Evolutionary conservation across 1,140 invertebrate genomes (phyloP).

Genomic region (Battus philenor): DNA sequence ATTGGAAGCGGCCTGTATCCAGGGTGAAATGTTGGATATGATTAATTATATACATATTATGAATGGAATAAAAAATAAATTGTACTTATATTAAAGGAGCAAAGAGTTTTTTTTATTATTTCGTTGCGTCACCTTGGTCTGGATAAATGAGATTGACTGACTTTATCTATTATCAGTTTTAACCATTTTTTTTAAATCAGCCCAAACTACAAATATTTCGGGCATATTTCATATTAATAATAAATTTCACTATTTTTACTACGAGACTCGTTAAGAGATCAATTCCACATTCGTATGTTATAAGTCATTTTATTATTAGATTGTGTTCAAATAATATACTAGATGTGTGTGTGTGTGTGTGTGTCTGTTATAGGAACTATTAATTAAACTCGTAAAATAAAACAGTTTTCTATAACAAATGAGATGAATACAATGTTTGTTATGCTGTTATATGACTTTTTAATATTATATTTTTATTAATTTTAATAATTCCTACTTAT

Average conservation of each 20-base stretch:
- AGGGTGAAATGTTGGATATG: too few species aligned
- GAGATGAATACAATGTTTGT: not conserved
- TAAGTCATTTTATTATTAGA: too few species aligned
- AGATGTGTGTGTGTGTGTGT: not conserved
- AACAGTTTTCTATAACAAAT: constrained; percentile 1
- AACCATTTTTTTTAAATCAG: too few species aligned
- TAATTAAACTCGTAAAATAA: not conserved
- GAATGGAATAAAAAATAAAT: not conserved
- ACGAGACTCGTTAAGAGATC: constrained; percentile 13
- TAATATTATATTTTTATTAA: not conserved
- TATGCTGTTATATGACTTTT: not conserved
- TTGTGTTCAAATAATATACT: not conserved
- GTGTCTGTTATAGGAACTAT: constrained; percentile 7
- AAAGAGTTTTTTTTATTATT: not conserved
- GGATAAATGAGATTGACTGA: too few species aligned
- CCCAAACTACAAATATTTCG: not conserved
- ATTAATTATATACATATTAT: not conserved
- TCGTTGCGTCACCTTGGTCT: not conserved
- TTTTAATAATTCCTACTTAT: not conserved
- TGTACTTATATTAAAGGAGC: constrained; percentile 1
- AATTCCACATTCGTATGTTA: constrained; percentile 2
- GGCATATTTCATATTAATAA: not conserved
- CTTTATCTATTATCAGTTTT: too few species aligned
- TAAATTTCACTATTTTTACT: constrained; percentile 1
- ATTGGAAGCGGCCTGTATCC: too few species aligned